These are phyloP conservation scores for Troilus luridus DNA, from an alignment of 2,888 invertebrate species.

Conservation along the genomic window DNA sequence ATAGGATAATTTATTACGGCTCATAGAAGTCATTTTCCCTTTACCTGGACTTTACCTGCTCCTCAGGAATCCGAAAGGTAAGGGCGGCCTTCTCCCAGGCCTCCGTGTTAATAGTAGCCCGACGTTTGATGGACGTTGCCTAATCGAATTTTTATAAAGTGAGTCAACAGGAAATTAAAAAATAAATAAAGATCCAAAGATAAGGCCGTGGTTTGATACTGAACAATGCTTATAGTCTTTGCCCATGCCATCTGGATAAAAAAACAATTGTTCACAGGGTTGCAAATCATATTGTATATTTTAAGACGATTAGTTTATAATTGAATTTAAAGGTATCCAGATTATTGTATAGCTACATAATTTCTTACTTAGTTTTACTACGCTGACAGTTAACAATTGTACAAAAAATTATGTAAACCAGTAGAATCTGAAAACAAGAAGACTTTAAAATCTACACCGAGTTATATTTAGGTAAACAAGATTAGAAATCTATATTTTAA, in stretches of 20 bases:
- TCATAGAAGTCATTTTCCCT: neutral
- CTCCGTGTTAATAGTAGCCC: neutral
- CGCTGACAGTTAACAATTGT: too few species aligned
- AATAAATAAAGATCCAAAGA: neutral
- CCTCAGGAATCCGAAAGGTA: neutral
- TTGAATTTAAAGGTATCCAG: too few species aligned
- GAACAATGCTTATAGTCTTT: neutral
- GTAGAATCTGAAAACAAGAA: too few species aligned
- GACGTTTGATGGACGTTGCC: neutral
- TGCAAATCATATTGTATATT: neutral
- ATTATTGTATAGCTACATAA: too few species aligned
- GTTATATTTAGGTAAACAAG: too few species aligned
- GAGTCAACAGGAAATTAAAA: constrained; percentile 45
- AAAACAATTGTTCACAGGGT: neutral
- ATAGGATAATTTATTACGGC: constrained; percentile 11
- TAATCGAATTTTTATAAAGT: constrained; percentile 23
- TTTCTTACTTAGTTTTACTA: too few species aligned
- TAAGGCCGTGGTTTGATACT: neutral
- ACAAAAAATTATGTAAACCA: too few species aligned
- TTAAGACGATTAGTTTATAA: neutral
- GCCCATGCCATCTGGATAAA: neutral
- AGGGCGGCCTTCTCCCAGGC: neutral
- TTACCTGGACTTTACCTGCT: constrained; percentile 15
- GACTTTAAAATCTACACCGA: too few species aligned
- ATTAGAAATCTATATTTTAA: too few species aligned